Percentiles rank a stretch among this genome's conserved stretches.
These are phyloP conservation scores for Pollenia angustigena DNA, from an alignment of 2,888 invertebrate species.

Conservation along the genomic window DNA sequence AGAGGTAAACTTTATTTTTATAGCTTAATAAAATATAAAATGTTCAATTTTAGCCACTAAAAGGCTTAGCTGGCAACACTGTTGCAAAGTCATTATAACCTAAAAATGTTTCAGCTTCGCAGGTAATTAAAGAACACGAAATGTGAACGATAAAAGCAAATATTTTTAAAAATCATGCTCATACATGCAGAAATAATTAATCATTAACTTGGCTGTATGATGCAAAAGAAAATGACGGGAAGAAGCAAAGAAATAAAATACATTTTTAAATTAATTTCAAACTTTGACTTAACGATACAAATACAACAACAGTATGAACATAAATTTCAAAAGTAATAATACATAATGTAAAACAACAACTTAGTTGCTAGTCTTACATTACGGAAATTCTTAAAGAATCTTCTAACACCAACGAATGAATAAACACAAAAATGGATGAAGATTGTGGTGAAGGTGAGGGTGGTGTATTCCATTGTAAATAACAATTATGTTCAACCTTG, in stretches of 20 bases:
- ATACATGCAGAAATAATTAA: conserved; percentile 2
- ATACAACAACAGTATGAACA: background rate
- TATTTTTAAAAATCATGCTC: background rate
- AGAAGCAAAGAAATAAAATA: conserved; percentile 4
- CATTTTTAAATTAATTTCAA: conserved; percentile 30
- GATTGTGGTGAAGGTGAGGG: too few relatives aligned
- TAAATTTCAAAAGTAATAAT: conserved; percentile 20
- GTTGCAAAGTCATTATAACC: background rate
- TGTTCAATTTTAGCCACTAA: too few relatives aligned
- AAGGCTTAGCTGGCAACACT: too few relatives aligned
- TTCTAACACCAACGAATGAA: background rate
- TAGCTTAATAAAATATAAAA: too few relatives aligned
- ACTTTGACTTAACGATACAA: conserved; percentile 6
- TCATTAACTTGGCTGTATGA: conserved; percentile 2
- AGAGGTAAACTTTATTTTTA: too few relatives aligned
- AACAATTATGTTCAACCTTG: conserved; percentile 23
- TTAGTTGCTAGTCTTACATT: conserved; percentile 72
- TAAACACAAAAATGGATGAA: background rate
- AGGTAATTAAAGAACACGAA: background rate
- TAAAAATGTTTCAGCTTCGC: background rate
- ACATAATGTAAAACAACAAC: conserved; percentile 14
- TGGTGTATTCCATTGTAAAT: background rate
- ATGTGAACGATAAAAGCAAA: too few relatives aligned
- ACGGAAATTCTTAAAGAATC: conserved; percentile 12
- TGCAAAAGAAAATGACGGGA: background rate